Evolutionary conservation across 2,113 vertebrate species (phyloP).

Genomic region (Lichenostomus cassidix): DNA sequence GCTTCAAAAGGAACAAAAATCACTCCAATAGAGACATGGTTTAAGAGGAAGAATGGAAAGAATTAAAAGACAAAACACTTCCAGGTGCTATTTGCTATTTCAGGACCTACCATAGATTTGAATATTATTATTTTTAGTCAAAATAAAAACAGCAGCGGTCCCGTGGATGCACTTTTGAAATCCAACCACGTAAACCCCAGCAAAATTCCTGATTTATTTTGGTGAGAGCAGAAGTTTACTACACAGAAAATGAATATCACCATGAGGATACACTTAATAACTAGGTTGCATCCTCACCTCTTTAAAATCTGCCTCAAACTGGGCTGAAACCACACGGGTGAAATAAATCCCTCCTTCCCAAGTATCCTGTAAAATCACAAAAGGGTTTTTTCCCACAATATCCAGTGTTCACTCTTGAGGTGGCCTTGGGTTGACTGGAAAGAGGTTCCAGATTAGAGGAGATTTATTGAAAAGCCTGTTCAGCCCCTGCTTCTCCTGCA

Average conservation of each 20-base stretch:
- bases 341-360: background rate
- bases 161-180: background rate
- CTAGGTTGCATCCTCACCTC: background rate
- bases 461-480: background rate
- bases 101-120: background rate
- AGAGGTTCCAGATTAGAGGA: background rate
- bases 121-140: background rate
- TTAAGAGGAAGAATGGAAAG: background rate
- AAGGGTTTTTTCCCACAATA: background rate
- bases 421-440: background rate
- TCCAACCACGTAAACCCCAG: background rate
- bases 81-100: background rate
- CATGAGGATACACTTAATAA: background rate
- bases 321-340: no score
- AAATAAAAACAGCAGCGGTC: accelerated
- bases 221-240: background rate
- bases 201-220: background rate
- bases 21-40: background rate
- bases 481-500: background rate
- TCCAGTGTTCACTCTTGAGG: background rate
- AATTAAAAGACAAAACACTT: background rate
- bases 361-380: background rate
- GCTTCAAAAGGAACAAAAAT: background rate
- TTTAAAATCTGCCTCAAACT: background rate
- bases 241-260: background rate